Conservation (phyloP, 2,113 vertebrate species). For the Sinocyclocheilus grahami region DNA sequence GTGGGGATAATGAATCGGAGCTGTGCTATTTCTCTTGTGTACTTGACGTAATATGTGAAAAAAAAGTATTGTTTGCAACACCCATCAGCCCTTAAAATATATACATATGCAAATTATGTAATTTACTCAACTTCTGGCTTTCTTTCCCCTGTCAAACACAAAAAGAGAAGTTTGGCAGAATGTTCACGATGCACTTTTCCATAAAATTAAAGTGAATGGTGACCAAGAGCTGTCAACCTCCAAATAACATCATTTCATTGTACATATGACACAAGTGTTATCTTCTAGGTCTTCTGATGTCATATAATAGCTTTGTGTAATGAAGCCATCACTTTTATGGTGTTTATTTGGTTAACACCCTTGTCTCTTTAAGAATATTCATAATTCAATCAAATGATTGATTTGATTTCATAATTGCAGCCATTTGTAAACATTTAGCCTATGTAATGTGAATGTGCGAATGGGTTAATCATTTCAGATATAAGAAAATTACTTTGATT, state of each 20-base stretch:
- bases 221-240: not conserved
- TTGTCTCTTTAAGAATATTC: not conserved
- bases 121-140: not conserved
- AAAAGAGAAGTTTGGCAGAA: not conserved
- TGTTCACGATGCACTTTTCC: not conserved
- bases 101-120: not conserved
- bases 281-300: not conserved
- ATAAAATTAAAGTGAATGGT: not conserved
- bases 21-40: slow-evolving; percentile 63
- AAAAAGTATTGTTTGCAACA: slow-evolving; percentile 8
- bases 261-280: not conserved
- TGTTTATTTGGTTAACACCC: not conserved
- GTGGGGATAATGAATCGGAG: slow-evolving; percentile 64
- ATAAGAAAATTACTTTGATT: not conserved
- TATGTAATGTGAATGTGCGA: not conserved
- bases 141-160: not conserved
- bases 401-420: too few relatives aligned
- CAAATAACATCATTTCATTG: not conserved
- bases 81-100: not conserved
- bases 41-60: slow-evolving; percentile 58
- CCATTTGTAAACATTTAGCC: too few relatives aligned
- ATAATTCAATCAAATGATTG: not conserved
- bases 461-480: not conserved
- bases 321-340: not conserved
- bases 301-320: not conserved